Evolutionary conservation across 2,797 vertebrate genomes (phyloP), one percentile per base, ranked within the genome.

Genomic region (Prunella strophiata): DNA sequence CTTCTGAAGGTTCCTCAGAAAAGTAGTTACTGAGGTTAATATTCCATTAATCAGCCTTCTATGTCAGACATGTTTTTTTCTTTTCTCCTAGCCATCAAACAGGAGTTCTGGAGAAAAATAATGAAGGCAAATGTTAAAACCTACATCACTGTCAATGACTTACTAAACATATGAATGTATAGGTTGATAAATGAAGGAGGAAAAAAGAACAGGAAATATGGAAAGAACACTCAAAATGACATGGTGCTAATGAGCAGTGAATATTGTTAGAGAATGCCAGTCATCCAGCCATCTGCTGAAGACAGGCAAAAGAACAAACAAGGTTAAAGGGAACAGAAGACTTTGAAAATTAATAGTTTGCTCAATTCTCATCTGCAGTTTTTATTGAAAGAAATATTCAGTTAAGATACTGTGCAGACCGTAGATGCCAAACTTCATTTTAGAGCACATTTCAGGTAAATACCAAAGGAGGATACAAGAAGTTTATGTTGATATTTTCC

Each of bases 181-280:
- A 96, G 55, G 42, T 34, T 90, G 94, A 95, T 89, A 91, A 96
- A 96, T 70, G 72, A 76, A 95, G 45, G 74, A 81, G 55, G 23
- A 66, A 86, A 94, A 94, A 86, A 74, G 72, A 96, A 83, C 36
- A 70, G 81, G 55, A 84, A 96, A 85, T 63, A 95, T 78, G 83
- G 93, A 97, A 94, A 82, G 52, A 92, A 71, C 93, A 81, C 75
- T 95, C 91, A 85, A 85, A 97, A 65, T 96, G 91, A 95, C 97
- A 96, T 16, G 32, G 84, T 95, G 94, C 92, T 98, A 96, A 97
- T 94, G 95, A 97, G 74, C 90, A 90, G 65, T 95, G 91, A 95
- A 88, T 73, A 57, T 38, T 78, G 79, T 79, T 88, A 94, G 92
- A 96, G 89, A 63, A 74, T 80, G 92, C 58, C 86, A 96, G 88